These are phyloP conservation scores for Peromyscus eremicus DNA, from an alignment of 2,797 vertebrate species.

Conservation along the genomic window DNA sequence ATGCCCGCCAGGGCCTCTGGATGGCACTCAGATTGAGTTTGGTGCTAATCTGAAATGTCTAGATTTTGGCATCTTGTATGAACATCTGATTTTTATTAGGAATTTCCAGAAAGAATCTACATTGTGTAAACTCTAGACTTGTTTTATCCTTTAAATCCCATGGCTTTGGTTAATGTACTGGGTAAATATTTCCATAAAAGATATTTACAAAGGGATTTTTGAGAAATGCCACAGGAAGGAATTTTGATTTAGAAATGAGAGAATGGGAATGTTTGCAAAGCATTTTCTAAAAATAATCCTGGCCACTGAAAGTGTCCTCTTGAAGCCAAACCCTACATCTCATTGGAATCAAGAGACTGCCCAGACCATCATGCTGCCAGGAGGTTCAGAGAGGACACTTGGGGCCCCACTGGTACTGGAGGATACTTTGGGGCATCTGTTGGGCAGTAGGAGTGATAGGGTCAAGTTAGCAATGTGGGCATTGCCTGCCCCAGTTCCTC, in stretches of 20 bases:
- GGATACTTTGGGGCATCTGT: accelerated
- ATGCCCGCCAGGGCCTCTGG: background rate
- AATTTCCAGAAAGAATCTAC: constrained; percentile 51
- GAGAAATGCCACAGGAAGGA: constrained; percentile 59
- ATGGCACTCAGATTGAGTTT: background rate
- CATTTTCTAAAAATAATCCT: constrained; percentile 63
- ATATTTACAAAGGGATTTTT: constrained; percentile 63
- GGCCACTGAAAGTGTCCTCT: background rate
- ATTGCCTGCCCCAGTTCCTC: background rate
- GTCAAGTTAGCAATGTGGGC: background rate
- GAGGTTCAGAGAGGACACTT: background rate
- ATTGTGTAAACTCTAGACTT: constrained; percentile 60
- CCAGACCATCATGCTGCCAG: background rate
- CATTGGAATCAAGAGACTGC: background rate
- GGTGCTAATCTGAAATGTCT: background rate
- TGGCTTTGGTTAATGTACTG: constrained; percentile 62
- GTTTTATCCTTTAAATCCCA: constrained; percentile 69
- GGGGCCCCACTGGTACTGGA: too few relatives aligned
- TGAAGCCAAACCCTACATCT: background rate
- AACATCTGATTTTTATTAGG: constrained; percentile 69
- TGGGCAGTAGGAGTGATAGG: background rate
- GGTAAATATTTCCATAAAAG: constrained; percentile 73
- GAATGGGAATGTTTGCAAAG: constrained; percentile 37
- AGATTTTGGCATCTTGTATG: background rate
- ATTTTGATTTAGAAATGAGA: constrained; percentile 57